phyloP scores from a whole-genome alignment of 2,888 invertebrate species.

The Mimas tiliae region DNA sequence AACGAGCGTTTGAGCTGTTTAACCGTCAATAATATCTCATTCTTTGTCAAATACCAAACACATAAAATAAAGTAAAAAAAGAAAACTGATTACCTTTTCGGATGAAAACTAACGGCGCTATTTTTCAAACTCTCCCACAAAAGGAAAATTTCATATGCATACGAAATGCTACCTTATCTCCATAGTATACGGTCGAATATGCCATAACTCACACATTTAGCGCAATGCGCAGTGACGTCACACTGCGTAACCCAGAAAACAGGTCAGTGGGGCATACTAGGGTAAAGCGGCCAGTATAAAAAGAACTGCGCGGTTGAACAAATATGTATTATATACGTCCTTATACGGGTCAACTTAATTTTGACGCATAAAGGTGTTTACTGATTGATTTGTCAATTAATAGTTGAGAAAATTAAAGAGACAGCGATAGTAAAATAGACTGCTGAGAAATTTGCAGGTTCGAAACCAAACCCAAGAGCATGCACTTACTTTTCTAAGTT shows the following conservation, averaged over 20 bases:
- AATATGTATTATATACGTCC: constrained; percentile 3
- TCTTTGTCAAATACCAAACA: too few species aligned
- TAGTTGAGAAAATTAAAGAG: neutral
- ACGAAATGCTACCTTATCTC: neutral
- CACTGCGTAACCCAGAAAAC: constrained; percentile 66
- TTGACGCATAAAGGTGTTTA: neutral
- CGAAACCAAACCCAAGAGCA: too few species aligned
- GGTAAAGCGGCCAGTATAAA: constrained; percentile 24
- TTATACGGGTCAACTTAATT: constrained; percentile 3
- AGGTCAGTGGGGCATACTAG: constrained; percentile 56
- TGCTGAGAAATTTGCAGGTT: too few species aligned
- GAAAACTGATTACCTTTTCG: neutral
- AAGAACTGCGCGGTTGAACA: constrained; percentile 19
- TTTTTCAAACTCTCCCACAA: neutral
- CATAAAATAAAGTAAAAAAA: too few species aligned
- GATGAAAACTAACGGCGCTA: neutral
- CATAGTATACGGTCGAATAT: constrained; percentile 45
- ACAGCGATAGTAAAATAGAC: neutral
- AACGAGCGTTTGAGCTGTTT: too few species aligned
- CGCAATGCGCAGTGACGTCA: constrained; percentile 74
- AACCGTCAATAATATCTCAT: neutral
- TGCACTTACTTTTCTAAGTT: too few species aligned
- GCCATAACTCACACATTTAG: constrained; percentile 49
- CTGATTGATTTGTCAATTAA: constrained; percentile 27
- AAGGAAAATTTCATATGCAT: neutral